A percentile compares a stretch with the other conserved stretches of the same genome.
Conservation (phyloP, 2,113 vertebrate species). For the Apodemus speciosus region DNA sequence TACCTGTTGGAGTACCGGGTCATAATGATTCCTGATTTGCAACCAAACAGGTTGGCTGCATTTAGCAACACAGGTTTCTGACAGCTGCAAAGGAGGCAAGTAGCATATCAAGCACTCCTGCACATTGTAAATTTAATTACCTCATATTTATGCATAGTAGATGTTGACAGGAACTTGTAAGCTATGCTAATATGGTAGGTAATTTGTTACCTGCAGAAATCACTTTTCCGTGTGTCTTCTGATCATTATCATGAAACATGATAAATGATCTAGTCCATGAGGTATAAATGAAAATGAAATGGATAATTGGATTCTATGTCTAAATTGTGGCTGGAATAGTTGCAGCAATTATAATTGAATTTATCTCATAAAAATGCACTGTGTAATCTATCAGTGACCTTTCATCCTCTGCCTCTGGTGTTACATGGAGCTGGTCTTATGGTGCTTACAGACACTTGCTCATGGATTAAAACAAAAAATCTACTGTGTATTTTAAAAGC, state of each 20-base stretch:
- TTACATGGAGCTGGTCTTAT: slow-evolving; percentile 68
- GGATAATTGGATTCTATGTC: slow-evolving; percentile 88
- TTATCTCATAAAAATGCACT: slow-evolving; percentile 80
- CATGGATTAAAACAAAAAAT: not conserved
- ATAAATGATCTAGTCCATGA: slow-evolving; percentile 87
- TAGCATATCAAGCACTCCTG: slow-evolving; percentile 81
- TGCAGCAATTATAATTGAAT: slow-evolving; percentile 84
- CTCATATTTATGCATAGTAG: slow-evolving; percentile 85
- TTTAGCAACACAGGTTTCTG: slow-evolving; percentile 80
- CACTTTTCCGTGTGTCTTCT: slow-evolving; percentile 86
- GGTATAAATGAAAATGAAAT: slow-evolving; percentile 89
- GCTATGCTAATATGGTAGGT: slow-evolving; percentile 85
- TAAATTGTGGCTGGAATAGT: slow-evolving; percentile 84
- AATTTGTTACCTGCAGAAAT: slow-evolving; percentile 89
- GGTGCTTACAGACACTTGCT: slow-evolving; percentile 48
- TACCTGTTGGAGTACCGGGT: slow-evolving; percentile 79
- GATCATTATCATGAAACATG: slow-evolving; percentile 88
- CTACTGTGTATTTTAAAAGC: not conserved
- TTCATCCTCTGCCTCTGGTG: slow-evolving; percentile 76
- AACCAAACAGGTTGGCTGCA: slow-evolving; percentile 79
- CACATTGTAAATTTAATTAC: slow-evolving; percentile 88
- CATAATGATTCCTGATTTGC: slow-evolving; percentile 81
- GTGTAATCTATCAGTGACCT: slow-evolving; percentile 80
- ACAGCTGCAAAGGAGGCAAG: slow-evolving; percentile 81
- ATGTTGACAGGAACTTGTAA: slow-evolving; percentile 87